These are phyloP conservation scores for Myodes glareolus DNA, from an alignment of 2,113 vertebrate species.

Conservation along the genomic window DNA sequence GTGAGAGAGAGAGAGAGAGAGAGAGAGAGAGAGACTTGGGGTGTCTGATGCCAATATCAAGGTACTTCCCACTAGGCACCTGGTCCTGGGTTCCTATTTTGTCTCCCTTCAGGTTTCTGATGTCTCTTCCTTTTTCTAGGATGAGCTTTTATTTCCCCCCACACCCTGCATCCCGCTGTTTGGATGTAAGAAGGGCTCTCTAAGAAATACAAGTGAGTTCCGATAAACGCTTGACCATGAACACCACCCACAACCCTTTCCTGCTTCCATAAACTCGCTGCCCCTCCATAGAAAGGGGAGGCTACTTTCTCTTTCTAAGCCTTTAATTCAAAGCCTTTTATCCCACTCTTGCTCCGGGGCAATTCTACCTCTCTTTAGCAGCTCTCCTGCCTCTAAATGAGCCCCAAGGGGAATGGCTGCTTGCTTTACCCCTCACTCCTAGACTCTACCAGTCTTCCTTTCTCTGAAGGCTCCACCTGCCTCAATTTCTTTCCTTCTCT, in stretches of 20 bases:
- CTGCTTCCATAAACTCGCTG: conserved; percentile 42
- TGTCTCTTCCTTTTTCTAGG: not conserved
- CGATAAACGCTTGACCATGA: conserved; percentile 10
- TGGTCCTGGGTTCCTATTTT: conserved; percentile 12
- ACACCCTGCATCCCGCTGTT: not conserved
- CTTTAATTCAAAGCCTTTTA: not conserved
- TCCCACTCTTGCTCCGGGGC: not conserved
- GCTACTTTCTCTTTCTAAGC: not conserved
- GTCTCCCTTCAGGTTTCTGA: not conserved
- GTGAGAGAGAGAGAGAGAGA: not conserved
- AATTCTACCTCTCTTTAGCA: not conserved
- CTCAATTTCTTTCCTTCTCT: not conserved
- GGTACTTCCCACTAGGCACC: not conserved
- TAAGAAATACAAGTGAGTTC: conserved; percentile 50
- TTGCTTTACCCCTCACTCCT: not conserved
- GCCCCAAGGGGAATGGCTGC: not conserved
- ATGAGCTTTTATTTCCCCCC: not conserved
- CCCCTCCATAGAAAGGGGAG: not conserved
- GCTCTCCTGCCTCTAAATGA: not conserved
- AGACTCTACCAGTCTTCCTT: not conserved
- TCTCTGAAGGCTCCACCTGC: not conserved
- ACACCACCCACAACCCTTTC: conserved; percentile 43
- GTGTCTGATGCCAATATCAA: not conserved
- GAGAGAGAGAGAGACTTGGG: not conserved
- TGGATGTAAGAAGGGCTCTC: conserved; percentile 33